Percentiles rank a stretch among this genome's conserved stretches.
These are phyloP conservation scores for Pyxicephalus adspersus DNA, from an alignment of 2,113 vertebrate genomes.

Conservation along the genomic window DNA sequence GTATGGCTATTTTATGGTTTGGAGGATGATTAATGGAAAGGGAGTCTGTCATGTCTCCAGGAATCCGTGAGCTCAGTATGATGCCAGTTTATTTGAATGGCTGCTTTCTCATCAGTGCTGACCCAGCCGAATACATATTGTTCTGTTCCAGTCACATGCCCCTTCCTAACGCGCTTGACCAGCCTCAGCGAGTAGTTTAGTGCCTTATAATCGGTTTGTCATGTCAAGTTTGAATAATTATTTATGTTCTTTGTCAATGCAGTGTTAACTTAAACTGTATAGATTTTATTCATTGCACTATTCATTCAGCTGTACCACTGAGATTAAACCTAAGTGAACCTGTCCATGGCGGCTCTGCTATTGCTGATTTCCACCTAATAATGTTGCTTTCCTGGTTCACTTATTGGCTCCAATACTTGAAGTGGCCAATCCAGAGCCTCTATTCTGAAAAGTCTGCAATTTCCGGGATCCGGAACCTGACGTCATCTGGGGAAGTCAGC, in stretches of 20 bases:
- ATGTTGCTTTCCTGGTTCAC: no score
- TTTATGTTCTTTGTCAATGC: not conserved
- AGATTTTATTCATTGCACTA: conserved; percentile 1
- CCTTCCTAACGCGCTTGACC: not conserved
- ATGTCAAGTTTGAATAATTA: not conserved
- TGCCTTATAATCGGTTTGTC: conserved; percentile 12
- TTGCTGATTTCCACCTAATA: no score
- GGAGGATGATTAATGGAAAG: no score
- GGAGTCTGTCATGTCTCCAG: not conserved
- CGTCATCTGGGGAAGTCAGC: no score
- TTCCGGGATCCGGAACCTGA: no score
- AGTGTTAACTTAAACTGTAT: not conserved
- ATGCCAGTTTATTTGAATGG: not conserved
- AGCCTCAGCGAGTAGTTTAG: conserved; percentile 1
- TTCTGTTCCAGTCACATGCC: not conserved
- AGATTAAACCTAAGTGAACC: no score
- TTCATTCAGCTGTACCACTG: not conserved
- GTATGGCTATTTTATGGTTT: no score
- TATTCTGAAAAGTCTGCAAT: no score
- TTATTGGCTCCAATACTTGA: no score
- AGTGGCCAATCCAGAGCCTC: no score
- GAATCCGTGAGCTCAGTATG: not conserved
- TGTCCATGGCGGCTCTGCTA: no score
- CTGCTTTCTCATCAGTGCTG: not conserved
- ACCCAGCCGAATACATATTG: not conserved